Evolutionary conservation across 1,140 invertebrate genomes (phyloP), one percentile per base, ranked within the genome.

Genomic region (Neoseiulus cucumeris): DNA sequence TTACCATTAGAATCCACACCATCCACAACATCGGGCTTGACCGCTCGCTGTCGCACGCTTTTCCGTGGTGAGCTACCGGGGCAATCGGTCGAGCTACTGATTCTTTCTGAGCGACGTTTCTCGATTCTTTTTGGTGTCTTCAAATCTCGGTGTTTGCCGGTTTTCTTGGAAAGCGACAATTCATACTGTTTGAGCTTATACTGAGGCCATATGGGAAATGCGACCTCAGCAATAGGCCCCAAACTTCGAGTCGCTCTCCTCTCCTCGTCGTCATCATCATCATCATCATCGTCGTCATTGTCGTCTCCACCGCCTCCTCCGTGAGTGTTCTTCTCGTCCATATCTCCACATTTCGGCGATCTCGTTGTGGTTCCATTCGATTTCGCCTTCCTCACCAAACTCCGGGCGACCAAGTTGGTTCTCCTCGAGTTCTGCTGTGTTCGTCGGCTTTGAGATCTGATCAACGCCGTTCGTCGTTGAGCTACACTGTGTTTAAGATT

Each of bases 101-200:
- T 25, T 25, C 51, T 59, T 25, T 59, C 51, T 14, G 51, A 59
- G 14, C 51, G 51, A 5, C 51, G 51, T 25, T 59, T 59, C 14
- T 59, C 51, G 1, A 59, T 59, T 59, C 51, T 25, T 20, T 59
- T 59, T 2, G 51, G 25, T 33, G 33, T 59, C 22, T 59, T 59
- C 14, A 25, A 33, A 20, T 18, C 51, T 2, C 22, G 33, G 5
- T n/a, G 51, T 20, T 59, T 25, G 25, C 51, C 51, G 33, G 33
- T 33, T 25, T 59, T 59, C 51, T 59, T 59, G 25, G 51, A 59
- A 20, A 59, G 51, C 51, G 51, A 59, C 51, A 59, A 17, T 25
- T 59, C 51, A 33, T 59, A 59, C 51, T 59, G 51, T 33, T 59
- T 59, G 51, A 59, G 51, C 51, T 59, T 59, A 59, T 59, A 59